Evolutionary conservation across 1,140 invertebrate species (phyloP).

Genomic region (Schlechtendalia chinensis): DNA sequence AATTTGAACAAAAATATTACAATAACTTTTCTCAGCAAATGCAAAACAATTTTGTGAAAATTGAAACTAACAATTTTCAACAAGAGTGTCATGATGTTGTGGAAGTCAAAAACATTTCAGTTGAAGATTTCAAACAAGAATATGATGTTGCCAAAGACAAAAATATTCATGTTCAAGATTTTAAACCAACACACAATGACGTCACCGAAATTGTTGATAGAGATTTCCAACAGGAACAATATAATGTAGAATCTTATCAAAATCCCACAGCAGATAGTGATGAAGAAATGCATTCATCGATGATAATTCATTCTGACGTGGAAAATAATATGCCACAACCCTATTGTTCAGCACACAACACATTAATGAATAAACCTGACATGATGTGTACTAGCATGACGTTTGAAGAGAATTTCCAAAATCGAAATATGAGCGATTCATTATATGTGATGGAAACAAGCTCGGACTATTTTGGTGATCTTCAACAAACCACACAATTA

Average conservation of each 20-base stretch:
- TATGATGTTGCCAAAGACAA: neutral
- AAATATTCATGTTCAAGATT: neutral
- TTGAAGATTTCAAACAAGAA: constrained; percentile 3
- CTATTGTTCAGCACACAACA: constrained; percentile 15
- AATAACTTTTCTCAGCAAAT: neutral
- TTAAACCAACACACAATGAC: neutral
- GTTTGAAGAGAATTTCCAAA: constrained; percentile 45
- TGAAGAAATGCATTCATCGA: constrained; percentile 45
- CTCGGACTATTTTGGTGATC: constrained; percentile 39
- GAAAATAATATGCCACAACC: constrained; percentile 44
- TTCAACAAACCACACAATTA: constrained; percentile 8
- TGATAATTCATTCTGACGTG: constrained; percentile 45
- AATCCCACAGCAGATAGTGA: constrained; percentile 32
- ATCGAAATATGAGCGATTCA: constrained; percentile 43
- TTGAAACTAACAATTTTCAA: neutral
- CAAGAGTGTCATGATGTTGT: neutral
- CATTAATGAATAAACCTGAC: constrained; percentile 8
- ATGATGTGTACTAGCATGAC: constrained; percentile 45
- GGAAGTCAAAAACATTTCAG: neutral
- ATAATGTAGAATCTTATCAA: constrained; percentile 4
- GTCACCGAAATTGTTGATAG: neutral
- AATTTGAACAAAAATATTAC: neutral
- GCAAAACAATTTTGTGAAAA: neutral
- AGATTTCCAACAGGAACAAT: constrained; percentile 14
- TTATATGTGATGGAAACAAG: constrained; percentile 44